Base-by-base conservation (phyloP, 1,140 invertebrate genomes). In the Ceratina calcarata region DNA sequence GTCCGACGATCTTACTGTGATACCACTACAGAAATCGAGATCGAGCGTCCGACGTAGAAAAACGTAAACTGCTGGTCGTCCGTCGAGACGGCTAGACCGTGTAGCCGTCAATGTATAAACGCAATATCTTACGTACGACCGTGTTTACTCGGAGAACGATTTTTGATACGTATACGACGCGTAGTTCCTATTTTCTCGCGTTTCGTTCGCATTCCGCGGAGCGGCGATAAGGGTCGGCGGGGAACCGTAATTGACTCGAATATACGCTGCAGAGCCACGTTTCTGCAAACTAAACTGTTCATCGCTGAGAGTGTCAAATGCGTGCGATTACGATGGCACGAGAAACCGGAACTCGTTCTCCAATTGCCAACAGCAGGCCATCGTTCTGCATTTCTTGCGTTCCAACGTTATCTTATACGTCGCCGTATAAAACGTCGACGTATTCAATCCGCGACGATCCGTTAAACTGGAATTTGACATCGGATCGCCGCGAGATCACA, bases 251-350 rank as follows among this genome's bases (percentile, higher is more conserved):
- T 65, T 2, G 18, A 18, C 20, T 18, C 51, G 32, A 57, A 18
- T n/a, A n/a, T n/a, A n/a, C 12, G 27, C 16, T n/a, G 18, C 18
- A 22, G 64, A 7, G n/a, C 15, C 16, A n/a, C 66, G 24, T 60
- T n/a, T 7, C 8, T 45, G 58, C 15, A 53, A 66, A 69, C 55
- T 49, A 83, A 74, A 53, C 53, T 27, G 55, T 51, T 62, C 20
- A 22, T 32, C 20, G 3, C 15, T 10, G 1, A 55, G 55, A 45
- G n/a, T 15, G 57, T 53, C 27, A 15, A 73, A 24, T 3, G 24
- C 16, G 18, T 57, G 55, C 13, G 20, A 24, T 18, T 61, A 13
- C 20, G 18, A 0, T 13, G 22, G n/a, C 13, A 71, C 22, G 13
- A 7, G 22, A 55, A 49, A 62, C 57, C 51, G 61, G 27, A 72